phyloP scores from a whole-genome alignment of 2,113 vertebrate genomes.

The Microcebus murinus region DNA sequence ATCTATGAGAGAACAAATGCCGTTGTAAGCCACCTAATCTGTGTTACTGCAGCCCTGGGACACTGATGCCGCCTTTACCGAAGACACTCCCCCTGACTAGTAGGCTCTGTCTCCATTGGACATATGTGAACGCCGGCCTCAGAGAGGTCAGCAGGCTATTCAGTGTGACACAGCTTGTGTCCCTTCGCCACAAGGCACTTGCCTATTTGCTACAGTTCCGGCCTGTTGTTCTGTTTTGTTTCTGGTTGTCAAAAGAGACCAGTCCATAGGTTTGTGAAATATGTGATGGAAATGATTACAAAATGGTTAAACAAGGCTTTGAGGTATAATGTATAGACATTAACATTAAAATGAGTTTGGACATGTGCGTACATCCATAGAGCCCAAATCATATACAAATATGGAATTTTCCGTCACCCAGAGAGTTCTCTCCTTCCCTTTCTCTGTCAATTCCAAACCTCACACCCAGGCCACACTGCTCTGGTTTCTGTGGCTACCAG shows the following conservation, averaged over 20 bases:
- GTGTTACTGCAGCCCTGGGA: neutral
- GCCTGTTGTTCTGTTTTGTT: neutral
- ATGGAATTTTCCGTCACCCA: fast-evolving
- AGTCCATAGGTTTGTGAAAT: neutral
- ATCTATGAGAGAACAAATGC: fast-evolving
- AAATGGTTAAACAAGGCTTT: too few species aligned
- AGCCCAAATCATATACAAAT: neutral
- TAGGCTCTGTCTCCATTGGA: fast-evolving
- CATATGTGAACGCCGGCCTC: neutral
- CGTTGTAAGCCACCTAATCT: neutral
- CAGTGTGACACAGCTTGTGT: neutral
- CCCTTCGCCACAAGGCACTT: neutral
- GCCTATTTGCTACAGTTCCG: neutral
- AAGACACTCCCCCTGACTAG: fast-evolving
- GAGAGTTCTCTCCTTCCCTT: too few species aligned
- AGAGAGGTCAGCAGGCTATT: neutral
- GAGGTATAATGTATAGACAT: neutral
- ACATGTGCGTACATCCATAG: neutral
- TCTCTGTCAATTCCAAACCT: too few species aligned
- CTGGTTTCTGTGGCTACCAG: too few species aligned
- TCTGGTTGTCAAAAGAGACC: neutral
- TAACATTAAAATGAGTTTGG: neutral
- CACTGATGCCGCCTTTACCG: too few species aligned
- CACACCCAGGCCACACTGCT: too few species aligned
- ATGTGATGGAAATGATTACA: neutral